Evolutionary conservation across 2,888 invertebrate genomes (phyloP).

Genomic region (Eremobia ochroleuca): DNA sequence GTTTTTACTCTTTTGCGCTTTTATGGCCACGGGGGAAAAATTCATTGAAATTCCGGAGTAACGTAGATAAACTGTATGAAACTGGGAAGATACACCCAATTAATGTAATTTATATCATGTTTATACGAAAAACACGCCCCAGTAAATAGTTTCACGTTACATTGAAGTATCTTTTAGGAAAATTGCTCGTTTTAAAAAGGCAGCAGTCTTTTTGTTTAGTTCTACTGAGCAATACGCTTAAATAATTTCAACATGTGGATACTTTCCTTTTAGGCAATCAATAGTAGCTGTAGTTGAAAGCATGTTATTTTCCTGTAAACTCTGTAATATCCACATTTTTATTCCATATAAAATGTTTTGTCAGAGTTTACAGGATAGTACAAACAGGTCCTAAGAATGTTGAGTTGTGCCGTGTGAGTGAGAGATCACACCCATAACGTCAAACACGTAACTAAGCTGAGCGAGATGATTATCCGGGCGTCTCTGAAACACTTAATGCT

Average conservation of each 20-base stretch:
- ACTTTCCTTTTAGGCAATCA: constrained; percentile 9
- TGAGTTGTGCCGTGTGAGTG: constrained; percentile 11
- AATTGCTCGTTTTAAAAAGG: constrained; percentile 25
- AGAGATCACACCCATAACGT: constrained; percentile 22
- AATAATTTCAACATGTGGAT: background rate
- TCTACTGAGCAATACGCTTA: background rate
- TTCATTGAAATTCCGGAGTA: constrained; percentile 62
- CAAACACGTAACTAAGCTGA: constrained; percentile 31
- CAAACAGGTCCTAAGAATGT: background rate
- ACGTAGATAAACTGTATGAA: constrained; percentile 61
- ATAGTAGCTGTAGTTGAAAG: background rate
- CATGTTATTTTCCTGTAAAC: background rate
- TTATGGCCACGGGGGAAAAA: constrained; percentile 66
- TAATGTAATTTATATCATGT: constrained; percentile 59
- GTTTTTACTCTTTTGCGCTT: constrained; percentile 63
- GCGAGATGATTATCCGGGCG: constrained; percentile 7
- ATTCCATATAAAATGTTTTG: too few species aligned
- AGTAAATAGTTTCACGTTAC: constrained; percentile 53
- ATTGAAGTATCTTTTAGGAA: constrained; percentile 35
- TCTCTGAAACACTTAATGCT: background rate
- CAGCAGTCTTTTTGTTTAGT: background rate
- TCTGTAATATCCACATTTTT: background rate
- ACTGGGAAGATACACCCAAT: constrained; percentile 57
- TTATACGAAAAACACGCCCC: constrained; percentile 39
- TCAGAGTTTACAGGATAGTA: background rate